Conservation (phyloP, 2,113 vertebrate genomes). For the Pseudorectes ferrugineus region DNA sequence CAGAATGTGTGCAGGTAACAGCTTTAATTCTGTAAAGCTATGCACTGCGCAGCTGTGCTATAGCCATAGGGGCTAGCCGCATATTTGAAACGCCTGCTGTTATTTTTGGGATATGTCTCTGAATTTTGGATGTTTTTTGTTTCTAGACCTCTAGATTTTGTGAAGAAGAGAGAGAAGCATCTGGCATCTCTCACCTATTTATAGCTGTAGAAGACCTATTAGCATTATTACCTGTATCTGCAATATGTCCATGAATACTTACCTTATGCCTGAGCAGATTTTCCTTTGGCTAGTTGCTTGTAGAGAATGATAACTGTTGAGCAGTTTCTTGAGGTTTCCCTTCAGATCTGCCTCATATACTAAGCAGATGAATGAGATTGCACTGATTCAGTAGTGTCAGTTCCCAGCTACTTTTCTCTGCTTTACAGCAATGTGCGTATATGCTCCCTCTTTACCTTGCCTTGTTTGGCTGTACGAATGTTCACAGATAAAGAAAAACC, state of each 20-base stretch:
- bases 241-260: not conserved
- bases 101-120: not conserved
- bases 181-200: not conserved
- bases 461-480: not conserved
- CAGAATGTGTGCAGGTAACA: conserved; percentile 40
- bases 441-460: not conserved
- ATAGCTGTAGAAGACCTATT: not conserved
- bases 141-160: not conserved
- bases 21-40: conserved; percentile 11
- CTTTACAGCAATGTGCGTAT: not conserved
- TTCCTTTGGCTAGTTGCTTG: not conserved
- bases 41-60: not conserved
- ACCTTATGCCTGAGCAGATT: not conserved
- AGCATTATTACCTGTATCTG: not conserved
- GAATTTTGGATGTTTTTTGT: not conserved
- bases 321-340: not conserved
- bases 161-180: not conserved
- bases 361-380: not conserved
- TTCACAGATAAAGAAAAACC: not conserved
- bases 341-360: not conserved
- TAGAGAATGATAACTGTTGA: not conserved
- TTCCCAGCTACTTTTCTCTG: conserved; percentile 34
- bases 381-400: not conserved
- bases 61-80: not conserved
- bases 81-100: not conserved